Conservation (phyloP, 2,888 invertebrate genomes). For the Drosophila seclusa region DNA sequence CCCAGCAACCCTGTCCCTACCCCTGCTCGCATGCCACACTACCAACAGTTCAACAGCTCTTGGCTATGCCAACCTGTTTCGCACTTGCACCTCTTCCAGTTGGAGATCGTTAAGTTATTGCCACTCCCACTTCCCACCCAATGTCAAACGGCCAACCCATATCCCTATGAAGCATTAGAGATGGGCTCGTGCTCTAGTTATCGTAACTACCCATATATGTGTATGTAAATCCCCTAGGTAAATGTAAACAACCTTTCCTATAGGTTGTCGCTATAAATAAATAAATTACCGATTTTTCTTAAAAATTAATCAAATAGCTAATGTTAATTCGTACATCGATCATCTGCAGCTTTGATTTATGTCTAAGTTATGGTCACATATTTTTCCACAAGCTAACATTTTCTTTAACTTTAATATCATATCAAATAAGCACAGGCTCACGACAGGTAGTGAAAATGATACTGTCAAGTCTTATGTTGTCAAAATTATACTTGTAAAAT, state of each 20-base stretch:
- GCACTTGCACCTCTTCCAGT: conserved; percentile 26
- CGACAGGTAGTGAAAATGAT: background rate
- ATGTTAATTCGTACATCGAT: background rate
- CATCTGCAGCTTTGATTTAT: background rate
- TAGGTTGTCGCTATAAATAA: background rate
- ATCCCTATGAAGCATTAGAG: background rate
- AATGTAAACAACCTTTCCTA: background rate
- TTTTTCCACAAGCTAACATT: background rate
- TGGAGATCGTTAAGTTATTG: conserved; percentile 72
- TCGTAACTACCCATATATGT: background rate
- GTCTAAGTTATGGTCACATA: too few species aligned
- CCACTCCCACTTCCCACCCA: conserved; percentile 37
- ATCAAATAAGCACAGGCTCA: background rate
- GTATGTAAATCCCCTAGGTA: background rate
- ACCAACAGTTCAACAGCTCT: conserved; percentile 15
- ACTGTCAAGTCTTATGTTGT: background rate
- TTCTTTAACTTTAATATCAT: background rate
- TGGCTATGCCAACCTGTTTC: conserved; percentile 25
- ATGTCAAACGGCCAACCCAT: conserved; percentile 25
- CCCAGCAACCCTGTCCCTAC: background rate
- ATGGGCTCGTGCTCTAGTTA: conserved; percentile 26
- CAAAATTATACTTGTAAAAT: background rate
- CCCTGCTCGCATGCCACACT: conserved; percentile 6
- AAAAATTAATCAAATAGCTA: background rate
- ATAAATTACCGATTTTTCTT: background rate